Evolutionary conservation across 2,888 invertebrate species (phyloP).

Genomic region (Thalpophila matura): DNA sequence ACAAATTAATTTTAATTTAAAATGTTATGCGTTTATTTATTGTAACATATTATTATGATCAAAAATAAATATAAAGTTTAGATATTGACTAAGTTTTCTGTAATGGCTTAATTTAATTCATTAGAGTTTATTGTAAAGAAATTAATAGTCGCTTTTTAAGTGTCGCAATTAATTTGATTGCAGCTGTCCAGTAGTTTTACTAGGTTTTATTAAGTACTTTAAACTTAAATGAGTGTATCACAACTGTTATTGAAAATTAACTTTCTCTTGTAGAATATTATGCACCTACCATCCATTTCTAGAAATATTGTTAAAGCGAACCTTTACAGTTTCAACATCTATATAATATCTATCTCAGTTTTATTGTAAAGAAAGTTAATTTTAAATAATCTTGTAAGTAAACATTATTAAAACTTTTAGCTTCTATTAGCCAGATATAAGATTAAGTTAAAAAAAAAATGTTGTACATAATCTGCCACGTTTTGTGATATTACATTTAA

Average conservation of each 20-base stretch:
- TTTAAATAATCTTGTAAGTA: slow-evolving; percentile 23
- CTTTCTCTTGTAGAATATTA: slow-evolving; percentile 12
- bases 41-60: not conserved
- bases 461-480: slow-evolving; percentile 63
- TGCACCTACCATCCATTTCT: too few species aligned
- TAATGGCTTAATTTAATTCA: slow-evolving; percentile 4
- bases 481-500: slow-evolving; percentile 66
- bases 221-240: slow-evolving; percentile 2
- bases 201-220: slow-evolving; percentile 8
- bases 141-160: slow-evolving; percentile 6
- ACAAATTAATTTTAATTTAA: slow-evolving; percentile 10
- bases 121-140: slow-evolving; percentile 24
- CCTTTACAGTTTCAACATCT: too few species aligned
- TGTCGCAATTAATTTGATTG: slow-evolving; percentile 20
- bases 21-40: slow-evolving; percentile 21
- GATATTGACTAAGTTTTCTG: not conserved
- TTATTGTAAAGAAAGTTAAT: slow-evolving; percentile 14
- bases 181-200: slow-evolving; percentile 13
- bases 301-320: too few species aligned
- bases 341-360: not conserved
- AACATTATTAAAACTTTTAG: slow-evolving; percentile 40
- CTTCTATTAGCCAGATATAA: slow-evolving; percentile 43
- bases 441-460: slow-evolving; percentile 41
- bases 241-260: slow-evolving; percentile 33
- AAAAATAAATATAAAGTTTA: not conserved